A percentile compares a stretch with the other conserved stretches of the same genome.
phyloP scores from a whole-genome alignment of 2,888 invertebrate species.

The Drosophila meridionalis region DNA sequence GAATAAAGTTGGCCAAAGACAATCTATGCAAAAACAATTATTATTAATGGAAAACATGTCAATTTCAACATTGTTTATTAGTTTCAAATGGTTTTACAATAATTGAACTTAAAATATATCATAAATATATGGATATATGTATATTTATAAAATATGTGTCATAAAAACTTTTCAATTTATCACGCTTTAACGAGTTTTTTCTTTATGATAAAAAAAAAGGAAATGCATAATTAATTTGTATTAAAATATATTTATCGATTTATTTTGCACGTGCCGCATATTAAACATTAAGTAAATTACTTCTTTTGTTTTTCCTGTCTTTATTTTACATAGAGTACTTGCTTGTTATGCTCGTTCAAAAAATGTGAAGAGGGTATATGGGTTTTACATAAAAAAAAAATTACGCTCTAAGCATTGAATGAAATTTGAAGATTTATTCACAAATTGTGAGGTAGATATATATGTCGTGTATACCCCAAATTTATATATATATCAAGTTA shows the following conservation, averaged over 20 bases:
- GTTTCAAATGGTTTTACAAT: background rate
- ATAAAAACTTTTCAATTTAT: background rate
- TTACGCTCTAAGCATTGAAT: too few species aligned
- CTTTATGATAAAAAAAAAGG: conserved; percentile 7
- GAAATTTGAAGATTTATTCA: too few species aligned
- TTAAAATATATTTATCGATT: conserved; percentile 8
- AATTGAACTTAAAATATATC: background rate
- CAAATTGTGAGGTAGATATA: too few species aligned
- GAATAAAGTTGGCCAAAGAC: background rate
- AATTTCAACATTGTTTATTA: background rate
- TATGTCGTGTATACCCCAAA: too few species aligned
- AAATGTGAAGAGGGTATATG: background rate
- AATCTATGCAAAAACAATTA: background rate
- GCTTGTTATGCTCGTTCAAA: background rate
- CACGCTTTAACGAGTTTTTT: conserved; percentile 5
- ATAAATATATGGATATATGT: background rate
- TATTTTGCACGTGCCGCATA: conserved; percentile 27
- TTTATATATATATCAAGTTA: too few species aligned
- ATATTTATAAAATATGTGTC: background rate
- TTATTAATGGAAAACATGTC: background rate
- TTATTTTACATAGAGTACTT: conserved; percentile 19
- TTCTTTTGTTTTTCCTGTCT: conserved; percentile 36
- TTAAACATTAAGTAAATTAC: conserved; percentile 39
- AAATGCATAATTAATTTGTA: conserved; percentile 35
- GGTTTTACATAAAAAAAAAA: background rate